Percentiles rank a stretch among this genome's conserved stretches.
Conservation (phyloP, 2,888 invertebrate genomes). For the Unio pictorum region DNA sequence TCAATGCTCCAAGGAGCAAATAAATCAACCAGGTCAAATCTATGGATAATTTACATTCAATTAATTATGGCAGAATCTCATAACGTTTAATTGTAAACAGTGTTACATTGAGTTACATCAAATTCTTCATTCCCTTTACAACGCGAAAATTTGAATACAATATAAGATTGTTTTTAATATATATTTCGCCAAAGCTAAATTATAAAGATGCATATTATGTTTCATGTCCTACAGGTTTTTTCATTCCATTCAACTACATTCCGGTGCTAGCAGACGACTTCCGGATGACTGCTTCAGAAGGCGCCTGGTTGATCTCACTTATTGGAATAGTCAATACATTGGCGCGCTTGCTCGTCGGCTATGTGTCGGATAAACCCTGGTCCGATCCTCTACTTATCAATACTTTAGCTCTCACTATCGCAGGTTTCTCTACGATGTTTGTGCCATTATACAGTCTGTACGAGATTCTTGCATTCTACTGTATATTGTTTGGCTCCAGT, state of each 20-base stretch:
- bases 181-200: neutral
- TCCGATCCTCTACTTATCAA: constrained; percentile 91
- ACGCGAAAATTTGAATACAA: no score
- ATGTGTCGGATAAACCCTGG: constrained; percentile 81
- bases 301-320: constrained; percentile 40
- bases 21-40: no score
- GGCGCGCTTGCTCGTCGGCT: constrained; percentile 92
- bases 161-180: no score
- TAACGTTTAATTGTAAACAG: no score
- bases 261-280: constrained; percentile 51
- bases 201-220: constrained; percentile 1
- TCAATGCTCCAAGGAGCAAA: no score
- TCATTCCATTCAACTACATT: constrained; percentile 91
- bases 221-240: constrained; percentile 82
- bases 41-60: no score
- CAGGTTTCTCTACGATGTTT: constrained; percentile 86
- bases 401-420: constrained; percentile 88
- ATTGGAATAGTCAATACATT: constrained; percentile 89
- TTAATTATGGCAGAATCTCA: no score
- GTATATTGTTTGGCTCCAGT: constrained; percentile 88
- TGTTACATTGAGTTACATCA: no score
- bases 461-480: constrained; percentile 83
- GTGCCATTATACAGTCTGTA: constrained; percentile 89
- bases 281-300: constrained; percentile 44
- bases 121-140: no score